Percentiles rank a stretch among this genome's conserved stretches.
Conservation (phyloP, 2,113 vertebrate species). For the Trogon surrucura region DNA sequence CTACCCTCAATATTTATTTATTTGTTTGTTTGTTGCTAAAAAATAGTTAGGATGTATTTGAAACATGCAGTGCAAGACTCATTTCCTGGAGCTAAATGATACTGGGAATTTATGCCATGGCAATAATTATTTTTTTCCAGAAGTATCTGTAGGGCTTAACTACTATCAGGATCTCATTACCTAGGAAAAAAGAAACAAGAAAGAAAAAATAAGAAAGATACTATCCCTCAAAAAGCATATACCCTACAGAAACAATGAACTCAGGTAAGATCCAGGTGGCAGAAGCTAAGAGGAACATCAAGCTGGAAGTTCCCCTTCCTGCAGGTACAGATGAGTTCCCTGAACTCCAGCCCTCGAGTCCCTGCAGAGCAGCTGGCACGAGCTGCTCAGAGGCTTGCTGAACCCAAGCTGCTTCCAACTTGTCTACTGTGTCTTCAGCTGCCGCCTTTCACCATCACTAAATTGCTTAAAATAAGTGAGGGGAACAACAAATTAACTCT, state of each 20-base stretch:
- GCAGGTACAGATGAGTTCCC: not conserved
- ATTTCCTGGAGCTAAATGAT: not conserved
- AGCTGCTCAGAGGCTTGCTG: not conserved
- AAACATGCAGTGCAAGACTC: not conserved
- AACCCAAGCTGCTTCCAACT: not conserved
- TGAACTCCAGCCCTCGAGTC: not conserved
- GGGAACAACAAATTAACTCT: not conserved
- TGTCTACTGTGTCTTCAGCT: not conserved
- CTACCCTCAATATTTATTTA: not conserved
- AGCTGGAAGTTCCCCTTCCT: not conserved
- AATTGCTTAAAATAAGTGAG: not conserved
- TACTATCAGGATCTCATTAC: not conserved
- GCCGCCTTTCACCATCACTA: not conserved
- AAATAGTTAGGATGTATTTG: not conserved
- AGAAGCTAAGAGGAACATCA: not conserved
- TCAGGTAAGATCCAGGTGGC: not conserved
- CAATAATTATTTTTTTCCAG: not conserved
- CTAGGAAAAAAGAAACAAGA: not conserved
- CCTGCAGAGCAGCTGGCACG: not conserved
- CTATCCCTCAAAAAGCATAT: not conserved
- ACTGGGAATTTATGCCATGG: not conserved
- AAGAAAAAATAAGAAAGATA: not conserved
- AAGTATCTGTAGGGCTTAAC: not conserved
- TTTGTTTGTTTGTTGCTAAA: not conserved
- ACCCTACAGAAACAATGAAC: not conserved